A percentile compares a stretch with the other conserved stretches of the same genome.
phyloP scores from a whole-genome alignment of 2,113 vertebrate species.

The Centropus unirufus region DNA sequence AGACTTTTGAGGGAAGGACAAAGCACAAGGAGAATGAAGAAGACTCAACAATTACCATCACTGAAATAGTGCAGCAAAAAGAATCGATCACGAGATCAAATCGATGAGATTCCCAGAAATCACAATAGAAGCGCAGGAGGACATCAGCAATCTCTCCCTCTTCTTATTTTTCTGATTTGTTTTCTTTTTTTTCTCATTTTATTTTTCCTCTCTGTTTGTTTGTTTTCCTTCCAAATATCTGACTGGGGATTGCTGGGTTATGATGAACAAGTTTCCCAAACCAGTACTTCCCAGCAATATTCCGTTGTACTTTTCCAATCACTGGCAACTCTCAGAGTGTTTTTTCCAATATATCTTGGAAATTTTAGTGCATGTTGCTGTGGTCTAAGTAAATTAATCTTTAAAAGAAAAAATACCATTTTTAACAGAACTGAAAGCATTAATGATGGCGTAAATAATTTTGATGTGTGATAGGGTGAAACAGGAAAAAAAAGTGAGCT shows the following conservation, averaged over 20 bases:
- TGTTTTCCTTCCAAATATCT: neutral
- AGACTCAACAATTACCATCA: neutral
- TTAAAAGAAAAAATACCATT: conserved; percentile 14
- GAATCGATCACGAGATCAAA: neutral
- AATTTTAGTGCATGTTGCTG: neutral
- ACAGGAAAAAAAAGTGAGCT: conserved; percentile 4
- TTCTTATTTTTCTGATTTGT: neutral
- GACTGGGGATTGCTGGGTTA: neutral
- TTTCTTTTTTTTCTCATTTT: neutral
- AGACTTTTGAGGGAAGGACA: neutral
- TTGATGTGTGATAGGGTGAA: conserved; percentile 11
- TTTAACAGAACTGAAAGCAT: neutral
- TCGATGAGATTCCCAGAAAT: neutral
- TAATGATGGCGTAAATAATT: conserved; percentile 46
- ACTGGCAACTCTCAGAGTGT: neutral
- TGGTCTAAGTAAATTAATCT: conserved; percentile 25
- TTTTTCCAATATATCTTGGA: neutral
- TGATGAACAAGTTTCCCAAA: neutral
- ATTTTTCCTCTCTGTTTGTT: neutral
- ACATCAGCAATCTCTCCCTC: neutral
- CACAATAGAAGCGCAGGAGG: neutral
- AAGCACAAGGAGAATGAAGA: neutral
- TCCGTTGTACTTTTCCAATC: neutral
- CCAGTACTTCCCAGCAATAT: neutral
- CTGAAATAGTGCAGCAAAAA: neutral